Conservation (phyloP, 2,888 invertebrate species). For the Ormia ochracea region DNA sequence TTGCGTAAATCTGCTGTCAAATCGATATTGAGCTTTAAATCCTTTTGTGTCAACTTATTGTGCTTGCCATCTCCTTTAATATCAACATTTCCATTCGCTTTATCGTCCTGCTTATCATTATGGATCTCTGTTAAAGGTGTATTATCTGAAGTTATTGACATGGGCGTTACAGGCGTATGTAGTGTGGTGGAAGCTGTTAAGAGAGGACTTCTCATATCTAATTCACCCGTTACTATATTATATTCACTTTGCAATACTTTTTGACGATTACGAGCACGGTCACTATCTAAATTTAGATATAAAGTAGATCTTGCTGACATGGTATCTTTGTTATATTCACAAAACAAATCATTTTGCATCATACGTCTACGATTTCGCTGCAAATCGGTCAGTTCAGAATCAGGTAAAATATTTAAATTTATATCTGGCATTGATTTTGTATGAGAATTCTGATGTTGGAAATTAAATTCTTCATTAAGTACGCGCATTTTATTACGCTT, state of each 20-base stretch:
- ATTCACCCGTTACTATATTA: constrained; percentile 66
- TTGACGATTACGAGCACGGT: constrained; percentile 67
- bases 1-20: constrained; percentile 38
- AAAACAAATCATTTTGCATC: constrained; percentile 71
- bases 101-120: constrained; percentile 50
- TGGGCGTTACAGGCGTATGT: constrained; percentile 66
- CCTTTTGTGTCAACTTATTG: constrained; percentile 19
- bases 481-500: constrained; percentile 81
- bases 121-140: constrained; percentile 24
- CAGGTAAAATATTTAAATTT: constrained; percentile 66
- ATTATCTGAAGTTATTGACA: constrained; percentile 69
- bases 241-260: constrained; percentile 70
- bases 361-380: constrained; percentile 75
- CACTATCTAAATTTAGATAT: constrained; percentile 68
- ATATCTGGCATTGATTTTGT: constrained; percentile 66
- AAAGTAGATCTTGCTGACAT: constrained; percentile 63
- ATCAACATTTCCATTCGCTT: constrained; percentile 60
- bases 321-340: constrained; percentile 65
- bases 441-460: constrained; percentile 62
- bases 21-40: constrained; percentile 59
- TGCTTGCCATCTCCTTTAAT: background rate
- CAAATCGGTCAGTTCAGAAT: constrained; percentile 69
- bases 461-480: constrained; percentile 80
- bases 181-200: constrained; percentile 64
- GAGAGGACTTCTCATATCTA: constrained; percentile 22